A percentile compares a stretch with the other conserved stretches of the same genome.
These are phyloP conservation scores for Beaufortia kweichowensis DNA, from an alignment of 2,113 vertebrate genomes.

Conservation along the genomic window DNA sequence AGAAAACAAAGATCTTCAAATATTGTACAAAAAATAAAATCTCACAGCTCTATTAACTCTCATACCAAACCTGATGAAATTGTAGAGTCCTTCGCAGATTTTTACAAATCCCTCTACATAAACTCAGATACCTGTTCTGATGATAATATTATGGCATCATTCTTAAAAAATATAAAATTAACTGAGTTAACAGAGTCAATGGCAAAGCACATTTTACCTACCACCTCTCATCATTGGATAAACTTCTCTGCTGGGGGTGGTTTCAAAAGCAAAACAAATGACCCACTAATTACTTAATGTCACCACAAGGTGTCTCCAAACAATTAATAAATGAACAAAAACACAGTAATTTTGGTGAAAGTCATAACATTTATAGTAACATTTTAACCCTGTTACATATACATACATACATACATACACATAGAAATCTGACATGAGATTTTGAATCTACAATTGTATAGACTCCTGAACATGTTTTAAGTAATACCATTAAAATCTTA, in stretches of 20 bases:
- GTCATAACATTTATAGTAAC: background rate
- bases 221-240: background rate
- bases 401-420: too few relatives aligned
- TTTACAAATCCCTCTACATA: conserved; percentile 30
- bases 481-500: too few relatives aligned
- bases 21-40: conserved; percentile 26
- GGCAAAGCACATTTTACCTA: too few relatives aligned
- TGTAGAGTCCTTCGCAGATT: conserved; percentile 13
- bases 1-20: conserved; percentile 30
- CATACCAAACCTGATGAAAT: conserved; percentile 33
- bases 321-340: background rate
- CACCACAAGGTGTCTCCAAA: background rate
- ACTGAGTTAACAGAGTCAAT: too few relatives aligned
- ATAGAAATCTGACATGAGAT: too few relatives aligned
- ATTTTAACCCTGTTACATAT: too few relatives aligned
- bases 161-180: too few relatives aligned
- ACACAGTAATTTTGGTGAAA: background rate
- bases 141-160: too few relatives aligned
- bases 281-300: background rate
- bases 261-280: background rate
- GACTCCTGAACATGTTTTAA: too few relatives aligned
- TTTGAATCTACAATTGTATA: too few relatives aligned
- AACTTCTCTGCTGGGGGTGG: background rate
- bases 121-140: background rate
- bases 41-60: background rate